These are phyloP conservation scores for Sebastes ruberrimus DNA, from an alignment of 2,797 vertebrate genomes.

Conservation along the genomic window DNA sequence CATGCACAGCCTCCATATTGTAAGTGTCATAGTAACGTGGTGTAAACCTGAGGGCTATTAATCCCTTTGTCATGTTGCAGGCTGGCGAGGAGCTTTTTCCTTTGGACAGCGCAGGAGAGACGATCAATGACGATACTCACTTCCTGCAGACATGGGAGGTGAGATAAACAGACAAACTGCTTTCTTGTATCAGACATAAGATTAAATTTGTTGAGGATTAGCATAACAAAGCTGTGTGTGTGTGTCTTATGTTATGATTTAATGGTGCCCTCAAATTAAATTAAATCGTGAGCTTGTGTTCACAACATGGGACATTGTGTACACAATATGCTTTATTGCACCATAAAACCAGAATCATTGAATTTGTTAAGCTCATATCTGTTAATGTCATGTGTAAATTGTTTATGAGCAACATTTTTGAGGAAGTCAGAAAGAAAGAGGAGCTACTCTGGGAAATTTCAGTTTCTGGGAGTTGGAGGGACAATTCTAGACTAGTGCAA, in stretches of 20 bases:
- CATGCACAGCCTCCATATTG: too few relatives aligned
- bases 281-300: too few relatives aligned
- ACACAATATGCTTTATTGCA: too few relatives aligned
- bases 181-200: background rate
- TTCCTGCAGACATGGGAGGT: constrained; percentile 92
- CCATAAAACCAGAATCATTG: background rate
- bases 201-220: background rate
- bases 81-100: constrained; percentile 79
- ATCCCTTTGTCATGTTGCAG: constrained; percentile 62
- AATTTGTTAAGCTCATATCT: background rate
- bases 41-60: background rate
- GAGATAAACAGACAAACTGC: constrained; percentile 32
- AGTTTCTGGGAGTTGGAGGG: background rate
- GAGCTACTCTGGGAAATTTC: too few relatives aligned
- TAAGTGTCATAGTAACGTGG: background rate
- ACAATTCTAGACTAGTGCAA: background rate
- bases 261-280: background rate
- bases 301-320: too few relatives aligned
- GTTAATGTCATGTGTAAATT: too few relatives aligned
- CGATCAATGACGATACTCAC: constrained; percentile 74
- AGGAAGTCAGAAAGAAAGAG: background rate
- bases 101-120: constrained; percentile 72
- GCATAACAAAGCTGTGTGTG: background rate
- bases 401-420: background rate
- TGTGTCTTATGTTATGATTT: too few relatives aligned